phyloP scores from a whole-genome alignment of 2,888 invertebrate genomes.

The Baronia brevicornis region DNA sequence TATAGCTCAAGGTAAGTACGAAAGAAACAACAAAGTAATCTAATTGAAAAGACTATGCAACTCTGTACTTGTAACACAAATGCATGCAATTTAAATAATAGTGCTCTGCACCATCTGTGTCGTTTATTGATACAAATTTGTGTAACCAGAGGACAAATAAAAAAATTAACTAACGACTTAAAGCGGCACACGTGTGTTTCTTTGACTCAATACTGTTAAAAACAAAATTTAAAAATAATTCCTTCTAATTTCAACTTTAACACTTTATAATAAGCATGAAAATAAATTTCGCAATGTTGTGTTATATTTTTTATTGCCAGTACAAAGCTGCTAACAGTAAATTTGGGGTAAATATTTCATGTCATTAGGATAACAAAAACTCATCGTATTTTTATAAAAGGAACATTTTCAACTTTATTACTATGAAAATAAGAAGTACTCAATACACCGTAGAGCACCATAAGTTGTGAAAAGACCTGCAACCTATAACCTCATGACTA shows the following conservation, averaged over 20 bases:
- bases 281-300: too few relatives aligned
- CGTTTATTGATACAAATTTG: conserved; percentile 60
- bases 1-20: too few relatives aligned
- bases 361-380: conserved; percentile 38
- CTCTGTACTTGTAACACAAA: not conserved
- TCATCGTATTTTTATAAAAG: conserved; percentile 8
- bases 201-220: conserved; percentile 36
- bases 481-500: conserved; percentile 44
- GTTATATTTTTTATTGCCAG: conserved; percentile 18
- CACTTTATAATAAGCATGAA: accelerated
- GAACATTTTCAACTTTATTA: conserved; percentile 24
- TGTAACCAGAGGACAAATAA: conserved; percentile 42
- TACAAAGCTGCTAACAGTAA: conserved; percentile 37
- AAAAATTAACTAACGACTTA: conserved; percentile 56
- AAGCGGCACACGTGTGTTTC: conserved; percentile 58
- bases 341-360: conserved; percentile 52
- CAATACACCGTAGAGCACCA: conserved; percentile 4
- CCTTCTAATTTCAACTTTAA: not conserved
- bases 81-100: conserved; percentile 28
- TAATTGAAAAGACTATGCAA: not conserved
- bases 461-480: conserved; percentile 22
- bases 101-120: conserved; percentile 48
- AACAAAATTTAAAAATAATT: conserved; percentile 15
- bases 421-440: conserved; percentile 15
- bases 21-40: conserved; percentile 1